Percentiles rank a stretch among this genome's conserved stretches.
These are phyloP conservation scores for Mionectes macconnelli DNA, from an alignment of 2,113 vertebrate species.

Conservation along the genomic window DNA sequence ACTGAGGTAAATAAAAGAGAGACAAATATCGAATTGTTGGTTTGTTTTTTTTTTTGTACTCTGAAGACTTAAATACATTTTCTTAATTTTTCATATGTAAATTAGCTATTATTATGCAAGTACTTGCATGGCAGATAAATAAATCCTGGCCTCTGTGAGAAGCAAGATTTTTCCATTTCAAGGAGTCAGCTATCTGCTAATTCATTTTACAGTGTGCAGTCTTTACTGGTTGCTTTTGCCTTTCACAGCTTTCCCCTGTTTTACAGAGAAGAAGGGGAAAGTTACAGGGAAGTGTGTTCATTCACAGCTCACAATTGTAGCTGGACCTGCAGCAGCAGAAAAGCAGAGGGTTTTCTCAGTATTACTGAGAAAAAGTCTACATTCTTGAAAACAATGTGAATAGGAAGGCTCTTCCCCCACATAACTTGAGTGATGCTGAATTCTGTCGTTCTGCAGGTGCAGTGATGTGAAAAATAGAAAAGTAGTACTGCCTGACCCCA, in stretches of 20 bases:
- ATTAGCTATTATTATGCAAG: conserved; percentile 24
- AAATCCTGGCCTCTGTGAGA: neutral
- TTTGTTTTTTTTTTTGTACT: neutral
- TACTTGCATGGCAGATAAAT: neutral
- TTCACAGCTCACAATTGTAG: neutral
- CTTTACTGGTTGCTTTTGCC: neutral
- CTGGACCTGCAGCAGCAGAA: neutral
- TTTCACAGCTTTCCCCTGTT: neutral
- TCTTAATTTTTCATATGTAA: conserved; percentile 6
- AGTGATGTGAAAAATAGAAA: conserved; percentile 62
- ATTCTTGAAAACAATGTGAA: neutral
- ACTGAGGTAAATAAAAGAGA: neutral
- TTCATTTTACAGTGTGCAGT: neutral
- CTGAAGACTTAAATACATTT: neutral
- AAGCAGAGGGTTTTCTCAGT: neutral
- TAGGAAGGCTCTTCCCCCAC: neutral
- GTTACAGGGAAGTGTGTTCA: neutral
- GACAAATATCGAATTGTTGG: neutral
- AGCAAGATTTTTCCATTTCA: neutral
- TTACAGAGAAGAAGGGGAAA: neutral
- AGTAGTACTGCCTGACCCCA: conserved; percentile 28
- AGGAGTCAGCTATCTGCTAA: conserved; percentile 24
- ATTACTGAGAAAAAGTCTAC: neutral
- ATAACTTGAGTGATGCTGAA: neutral
- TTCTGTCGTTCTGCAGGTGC: conserved; percentile 27